Percentiles rank a stretch among this genome's conserved stretches.
Conservation (phyloP, 2,888 invertebrate species). For the Lepidonotus clava region DNA sequence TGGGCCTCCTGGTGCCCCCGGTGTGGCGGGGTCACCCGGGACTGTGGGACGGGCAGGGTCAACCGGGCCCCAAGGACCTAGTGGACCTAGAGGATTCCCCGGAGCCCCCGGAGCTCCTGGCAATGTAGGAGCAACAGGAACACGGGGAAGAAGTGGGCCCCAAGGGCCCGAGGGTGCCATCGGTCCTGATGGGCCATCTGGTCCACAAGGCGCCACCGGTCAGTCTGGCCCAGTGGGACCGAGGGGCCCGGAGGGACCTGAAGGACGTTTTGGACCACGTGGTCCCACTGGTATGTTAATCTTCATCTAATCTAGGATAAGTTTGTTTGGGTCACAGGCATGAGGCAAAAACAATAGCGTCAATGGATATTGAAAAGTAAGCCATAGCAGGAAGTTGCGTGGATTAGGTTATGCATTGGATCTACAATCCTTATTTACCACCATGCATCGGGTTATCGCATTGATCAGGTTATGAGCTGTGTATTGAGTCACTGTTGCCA, state of each 20-base stretch:
- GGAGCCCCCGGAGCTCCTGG: conserved; percentile 32
- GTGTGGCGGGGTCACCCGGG: conserved; percentile 57
- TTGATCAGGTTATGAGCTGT: too few species aligned
- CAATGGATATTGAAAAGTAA: too few species aligned
- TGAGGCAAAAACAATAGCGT: too few species aligned
- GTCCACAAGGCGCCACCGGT: conserved; percentile 57
- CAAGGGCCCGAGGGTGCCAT: conserved; percentile 53
- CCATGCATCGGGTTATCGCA: too few species aligned
- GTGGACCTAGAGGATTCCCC: neutral
- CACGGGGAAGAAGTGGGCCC: conserved; percentile 54
- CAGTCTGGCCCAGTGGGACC: conserved; percentile 44
- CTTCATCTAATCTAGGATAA: too few species aligned
- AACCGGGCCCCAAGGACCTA: conserved; percentile 20
- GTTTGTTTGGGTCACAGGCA: too few species aligned
- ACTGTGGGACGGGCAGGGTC: conserved; percentile 55
- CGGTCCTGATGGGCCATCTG: conserved; percentile 56
- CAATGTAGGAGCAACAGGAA: conserved; percentile 48
- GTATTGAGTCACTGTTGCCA: too few species aligned
- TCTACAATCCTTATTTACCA: too few species aligned
- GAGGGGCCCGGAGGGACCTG: conserved; percentile 54
- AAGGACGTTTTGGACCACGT: conserved; percentile 53
- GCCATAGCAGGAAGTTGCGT: too few species aligned
- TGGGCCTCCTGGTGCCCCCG: conserved; percentile 37
- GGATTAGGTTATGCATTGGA: too few species aligned
- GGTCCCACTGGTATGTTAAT: conserved; percentile 55